These are phyloP conservation scores for Clarias batrachus DNA, from an alignment of 2,113 vertebrate genomes.

Conservation along the genomic window DNA sequence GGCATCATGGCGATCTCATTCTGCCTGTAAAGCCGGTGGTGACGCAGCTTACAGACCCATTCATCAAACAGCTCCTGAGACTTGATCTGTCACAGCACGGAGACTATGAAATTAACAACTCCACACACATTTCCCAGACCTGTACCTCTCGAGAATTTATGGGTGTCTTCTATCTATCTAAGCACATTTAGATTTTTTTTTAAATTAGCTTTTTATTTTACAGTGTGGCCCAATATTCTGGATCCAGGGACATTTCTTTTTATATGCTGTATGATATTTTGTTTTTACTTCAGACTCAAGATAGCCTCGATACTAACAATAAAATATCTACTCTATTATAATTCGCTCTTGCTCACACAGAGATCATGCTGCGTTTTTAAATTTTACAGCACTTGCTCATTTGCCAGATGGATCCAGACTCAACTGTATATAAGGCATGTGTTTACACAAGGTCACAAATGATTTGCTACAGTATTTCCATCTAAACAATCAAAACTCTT, in stretches of 20 bases:
- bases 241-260: not conserved
- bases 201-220: not conserved
- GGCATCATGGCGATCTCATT: conserved; percentile 94
- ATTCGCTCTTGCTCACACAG: no score
- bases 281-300: no score
- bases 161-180: not conserved
- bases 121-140: not conserved
- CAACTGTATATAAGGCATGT: no score
- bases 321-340: no score
- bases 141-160: not conserved
- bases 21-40: conserved; percentile 92
- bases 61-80: conserved; percentile 93
- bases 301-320: no score
- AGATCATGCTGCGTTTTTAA: no score
- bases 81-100: conserved; percentile 79
- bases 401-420: no score
- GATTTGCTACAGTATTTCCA: not conserved
- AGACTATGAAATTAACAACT: conserved; percentile 48
- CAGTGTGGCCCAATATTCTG: not conserved
- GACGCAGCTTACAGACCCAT: conserved; percentile 91
- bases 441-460: not conserved
- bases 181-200: not conserved
- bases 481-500: not conserved
- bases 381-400: no score
- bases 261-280: no score